Percentiles rank a stretch among this genome's conserved stretches.
Evolutionary conservation across 2,113 vertebrate genomes (phyloP).

Genomic region (Gavialis gangeticus): DNA sequence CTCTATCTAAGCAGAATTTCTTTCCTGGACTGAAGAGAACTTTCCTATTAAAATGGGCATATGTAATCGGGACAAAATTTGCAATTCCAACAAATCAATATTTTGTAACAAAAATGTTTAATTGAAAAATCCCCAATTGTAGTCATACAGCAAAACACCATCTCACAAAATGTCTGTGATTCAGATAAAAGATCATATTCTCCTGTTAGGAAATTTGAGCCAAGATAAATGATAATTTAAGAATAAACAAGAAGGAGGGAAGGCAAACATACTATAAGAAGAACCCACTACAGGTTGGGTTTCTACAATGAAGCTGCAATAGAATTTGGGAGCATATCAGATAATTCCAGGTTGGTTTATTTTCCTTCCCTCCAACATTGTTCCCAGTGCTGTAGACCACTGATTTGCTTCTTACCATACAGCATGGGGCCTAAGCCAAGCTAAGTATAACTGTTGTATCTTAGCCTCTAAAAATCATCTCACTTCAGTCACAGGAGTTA

Average conservation of each 20-base stretch:
- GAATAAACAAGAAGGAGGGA: neutral
- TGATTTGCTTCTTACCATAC: neutral
- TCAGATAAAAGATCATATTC: neutral
- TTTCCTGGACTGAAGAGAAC: too few relatives aligned
- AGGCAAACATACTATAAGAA: neutral
- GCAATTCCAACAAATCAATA: too few relatives aligned
- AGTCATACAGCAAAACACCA: neutral
- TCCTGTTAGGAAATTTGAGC: neutral
- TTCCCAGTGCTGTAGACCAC: neutral
- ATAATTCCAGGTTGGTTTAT: neutral
- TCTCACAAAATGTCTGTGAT: neutral
- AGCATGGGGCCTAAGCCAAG: neutral
- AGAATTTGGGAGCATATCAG: neutral
- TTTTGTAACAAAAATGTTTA: neutral
- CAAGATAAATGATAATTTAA: neutral
- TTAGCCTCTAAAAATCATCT: neutral
- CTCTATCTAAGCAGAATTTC: too few relatives aligned
- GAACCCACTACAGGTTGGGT: neutral
- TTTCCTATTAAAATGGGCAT: too few relatives aligned
- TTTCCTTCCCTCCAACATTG: neutral
- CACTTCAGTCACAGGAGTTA: neutral
- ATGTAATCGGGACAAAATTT: too few relatives aligned
- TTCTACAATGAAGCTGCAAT: neutral
- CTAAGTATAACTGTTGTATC: neutral
- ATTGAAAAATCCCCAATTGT: neutral